Percentiles rank a stretch among this genome's conserved stretches.
phyloP scores from a whole-genome alignment of 2,113 vertebrate genomes.

The Chionodraco myersi region DNA sequence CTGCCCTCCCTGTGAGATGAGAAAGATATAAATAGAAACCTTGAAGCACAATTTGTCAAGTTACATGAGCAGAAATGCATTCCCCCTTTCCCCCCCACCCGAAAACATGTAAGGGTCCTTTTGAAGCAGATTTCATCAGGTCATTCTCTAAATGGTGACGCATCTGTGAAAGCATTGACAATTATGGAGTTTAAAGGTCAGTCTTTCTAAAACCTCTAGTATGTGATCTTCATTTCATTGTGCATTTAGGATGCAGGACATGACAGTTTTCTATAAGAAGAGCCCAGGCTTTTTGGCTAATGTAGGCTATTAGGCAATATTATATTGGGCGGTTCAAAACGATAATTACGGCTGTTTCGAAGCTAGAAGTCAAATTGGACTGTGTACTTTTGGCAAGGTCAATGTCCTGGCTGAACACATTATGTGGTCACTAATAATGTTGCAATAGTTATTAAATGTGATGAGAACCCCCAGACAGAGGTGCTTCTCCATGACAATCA shows the following conservation, averaged over 20 bases:
- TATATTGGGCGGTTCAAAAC: constrained; percentile 25
- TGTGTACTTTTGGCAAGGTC: constrained; percentile 33
- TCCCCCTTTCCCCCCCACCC: constrained; percentile 46
- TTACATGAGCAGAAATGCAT: constrained; percentile 74
- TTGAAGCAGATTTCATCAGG: constrained; percentile 64
- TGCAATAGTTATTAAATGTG: constrained; percentile 19
- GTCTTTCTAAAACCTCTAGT: constrained; percentile 39
- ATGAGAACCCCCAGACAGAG: not conserved
- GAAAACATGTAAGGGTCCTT: constrained; percentile 55
- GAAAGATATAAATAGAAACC: constrained; percentile 84
- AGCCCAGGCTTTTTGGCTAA: constrained; percentile 21
- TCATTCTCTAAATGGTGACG: constrained; percentile 62
- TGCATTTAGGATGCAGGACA: not conserved
- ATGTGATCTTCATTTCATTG: not conserved
- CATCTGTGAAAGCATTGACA: constrained; percentile 51
- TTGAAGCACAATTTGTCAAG: constrained; percentile 82
- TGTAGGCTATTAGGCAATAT: constrained; percentile 23
- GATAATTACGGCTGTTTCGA: constrained; percentile 12
- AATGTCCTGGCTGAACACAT: constrained; percentile 11
- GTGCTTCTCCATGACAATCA: not conserved
- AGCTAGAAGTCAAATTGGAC: constrained; percentile 31
- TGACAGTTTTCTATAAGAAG: not conserved
- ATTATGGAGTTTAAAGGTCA: constrained; percentile 52
- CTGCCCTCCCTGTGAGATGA: constrained; percentile 80
- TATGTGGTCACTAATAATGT: constrained; percentile 16